A percentile compares a stretch with the other conserved stretches of the same genome.
Evolutionary conservation across 1,140 invertebrate species (phyloP).

Genomic region (Nasonia vitripennis): DNA sequence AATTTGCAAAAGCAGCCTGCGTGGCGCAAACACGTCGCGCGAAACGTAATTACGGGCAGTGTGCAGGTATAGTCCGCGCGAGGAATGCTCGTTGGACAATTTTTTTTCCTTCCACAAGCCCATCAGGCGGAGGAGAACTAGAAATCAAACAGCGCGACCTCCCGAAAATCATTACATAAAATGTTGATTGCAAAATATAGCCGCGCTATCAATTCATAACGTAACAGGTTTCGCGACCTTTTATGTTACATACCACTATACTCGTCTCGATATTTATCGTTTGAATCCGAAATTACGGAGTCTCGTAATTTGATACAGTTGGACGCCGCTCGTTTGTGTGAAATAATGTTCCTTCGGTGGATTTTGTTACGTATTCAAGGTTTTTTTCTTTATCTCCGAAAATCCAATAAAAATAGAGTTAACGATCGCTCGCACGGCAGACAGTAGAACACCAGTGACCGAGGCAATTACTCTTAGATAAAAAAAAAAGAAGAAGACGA

Average conservation of each 20-base stretch:
- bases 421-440: not conserved
- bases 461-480: not conserved
- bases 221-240: not conserved
- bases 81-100: not conserved
- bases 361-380: constrained; percentile 4
- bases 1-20: not conserved
- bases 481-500: not conserved
- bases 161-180: not conserved
- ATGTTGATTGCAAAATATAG: not conserved
- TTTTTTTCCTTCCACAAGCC: not conserved
- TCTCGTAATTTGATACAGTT: constrained; percentile 1
- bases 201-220: not conserved
- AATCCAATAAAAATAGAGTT: not conserved
- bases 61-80: no score
- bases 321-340: not conserved
- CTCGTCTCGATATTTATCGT: not conserved
- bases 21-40: not conserved
- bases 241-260: not conserved
- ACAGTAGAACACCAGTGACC: not conserved
- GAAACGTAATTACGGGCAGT: no score
- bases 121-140: not conserved
- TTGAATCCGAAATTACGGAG: not conserved
- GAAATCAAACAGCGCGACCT: not conserved
- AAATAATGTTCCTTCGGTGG: not conserved
- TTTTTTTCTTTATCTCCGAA: not conserved